Evolutionary conservation across 2,888 invertebrate genomes (phyloP).

Genomic region (Osmoderma eremita): DNA sequence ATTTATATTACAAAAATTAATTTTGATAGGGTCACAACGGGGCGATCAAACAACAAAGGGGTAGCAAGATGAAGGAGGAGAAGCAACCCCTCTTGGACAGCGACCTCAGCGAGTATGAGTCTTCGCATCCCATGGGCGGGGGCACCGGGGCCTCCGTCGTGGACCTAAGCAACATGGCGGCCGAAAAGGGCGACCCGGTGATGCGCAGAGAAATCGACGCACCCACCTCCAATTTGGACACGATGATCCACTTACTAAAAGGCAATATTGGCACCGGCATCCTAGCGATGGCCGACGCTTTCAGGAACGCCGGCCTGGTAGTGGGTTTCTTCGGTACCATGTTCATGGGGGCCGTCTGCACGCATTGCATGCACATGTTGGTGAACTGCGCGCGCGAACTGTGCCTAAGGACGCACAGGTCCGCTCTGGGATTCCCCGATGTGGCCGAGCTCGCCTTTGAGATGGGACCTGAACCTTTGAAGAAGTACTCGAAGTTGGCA

Average conservation of each 20-base stretch:
- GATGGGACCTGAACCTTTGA: constrained; percentile 75
- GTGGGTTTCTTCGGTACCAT: constrained; percentile 85
- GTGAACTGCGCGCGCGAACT: constrained; percentile 80
- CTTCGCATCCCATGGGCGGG: constrained; percentile 41
- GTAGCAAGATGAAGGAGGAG: constrained; percentile 71
- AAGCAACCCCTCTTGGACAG: constrained; percentile 72
- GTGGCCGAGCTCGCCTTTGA: constrained; percentile 81
- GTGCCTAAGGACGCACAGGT: constrained; percentile 73
- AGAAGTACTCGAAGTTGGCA: constrained; percentile 70
- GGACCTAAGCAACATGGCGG: constrained; percentile 48
- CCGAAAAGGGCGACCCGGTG: constrained; percentile 68
- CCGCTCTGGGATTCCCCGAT: constrained; percentile 80
- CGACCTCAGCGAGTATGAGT: constrained; percentile 54
- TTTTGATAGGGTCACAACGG: constrained; percentile 39
- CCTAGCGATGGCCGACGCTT: constrained; percentile 95
- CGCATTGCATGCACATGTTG: constrained; percentile 92
- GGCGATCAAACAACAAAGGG: constrained; percentile 46
- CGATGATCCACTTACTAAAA: constrained; percentile 78
- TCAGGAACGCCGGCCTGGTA: constrained; percentile 89
- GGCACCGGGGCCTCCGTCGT: constrained; percentile 42
- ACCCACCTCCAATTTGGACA: constrained; percentile 84
- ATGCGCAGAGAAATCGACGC: constrained; percentile 75
- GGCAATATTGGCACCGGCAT: constrained; percentile 92
- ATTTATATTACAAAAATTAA: neutral
- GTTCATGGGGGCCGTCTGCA: constrained; percentile 86